Base-by-base conservation (phyloP, 1,140 invertebrate genomes). In the Ridgeia piscesae region DNA sequence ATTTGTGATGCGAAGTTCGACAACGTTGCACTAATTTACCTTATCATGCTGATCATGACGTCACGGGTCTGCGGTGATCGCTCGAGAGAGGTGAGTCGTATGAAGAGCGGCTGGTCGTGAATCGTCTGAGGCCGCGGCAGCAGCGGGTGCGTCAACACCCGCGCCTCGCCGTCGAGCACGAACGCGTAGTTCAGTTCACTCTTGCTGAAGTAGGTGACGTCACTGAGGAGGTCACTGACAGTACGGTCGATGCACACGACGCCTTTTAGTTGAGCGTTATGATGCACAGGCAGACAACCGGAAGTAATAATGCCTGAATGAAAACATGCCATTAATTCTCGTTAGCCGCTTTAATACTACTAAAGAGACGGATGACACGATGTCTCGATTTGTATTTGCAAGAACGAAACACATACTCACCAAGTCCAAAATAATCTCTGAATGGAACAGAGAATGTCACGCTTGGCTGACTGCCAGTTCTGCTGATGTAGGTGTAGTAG, bases 61-160 rank as follows among this genome's bases (percentile, higher is more conserved):
- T 90, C 34, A 14, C 2, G 34, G 34, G 89, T 33, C 34, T 34
- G 9, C 4, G 89, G n/a, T 90, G 89, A 90, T 34, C 34, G 34
- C 35, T n/a, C 31, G 31, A 90, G 33, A 2, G 89, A 34, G 34
- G 89, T 21, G n/a, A 90, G 34, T 42, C n/a, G 34, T 34, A 90
- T 34, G n/a, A 90, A 90, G 17, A 90, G 4, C 1, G 89, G 89
- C 4, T 90, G 31, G 35, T 90, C 89, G 21, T 2, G 34, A 42
- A 90, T 90, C 17, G 89, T 8, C 91, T 42, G 91, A 33, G 91
- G 91, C 34, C 91, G 33, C 21, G 91, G 91, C 33, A 91, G 33
- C 50, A 91, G 21, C 33, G 91, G 91, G 48, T 91, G 91, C 17
- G 42, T 91, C 34, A 91, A 50, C 21, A 58, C 34, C 42, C 50